These are phyloP conservation scores for Saimiri boliviensis DNA, from an alignment of 2,113 vertebrate species.

Conservation along the genomic window DNA sequence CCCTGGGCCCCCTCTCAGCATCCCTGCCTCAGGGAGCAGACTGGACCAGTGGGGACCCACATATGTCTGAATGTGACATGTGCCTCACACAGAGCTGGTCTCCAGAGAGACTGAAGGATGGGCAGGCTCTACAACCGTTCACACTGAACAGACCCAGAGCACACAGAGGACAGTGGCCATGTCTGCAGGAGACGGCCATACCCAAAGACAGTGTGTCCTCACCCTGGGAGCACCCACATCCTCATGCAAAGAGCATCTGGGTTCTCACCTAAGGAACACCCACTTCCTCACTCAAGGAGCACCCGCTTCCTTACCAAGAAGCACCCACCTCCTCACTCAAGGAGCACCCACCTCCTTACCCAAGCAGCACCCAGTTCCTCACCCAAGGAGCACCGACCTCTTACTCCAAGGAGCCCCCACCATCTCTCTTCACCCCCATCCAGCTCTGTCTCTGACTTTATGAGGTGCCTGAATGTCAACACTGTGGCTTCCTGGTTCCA, in stretches of 20 bases:
- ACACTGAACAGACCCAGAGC: not conserved
- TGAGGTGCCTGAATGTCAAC: not conserved
- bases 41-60: not conserved
- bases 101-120: not conserved
- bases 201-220: not conserved
- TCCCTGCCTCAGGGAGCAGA: too few relatives aligned
- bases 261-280: not conserved
- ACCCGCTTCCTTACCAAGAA: too few relatives aligned
- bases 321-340: rapidly evolving
- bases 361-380: too few relatives aligned
- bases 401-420: too few relatives aligned
- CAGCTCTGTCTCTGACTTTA: not conserved
- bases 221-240: not conserved
- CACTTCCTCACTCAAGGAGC: too few relatives aligned
- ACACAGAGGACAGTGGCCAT: not conserved
- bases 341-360: too few relatives aligned
- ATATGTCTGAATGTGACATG: not conserved
- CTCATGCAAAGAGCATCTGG: not conserved
- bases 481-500: not conserved
- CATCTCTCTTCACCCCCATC: not conserved
- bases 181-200: not conserved
- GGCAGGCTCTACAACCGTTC: not conserved
- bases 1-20: too few relatives aligned
- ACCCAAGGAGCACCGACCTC: too few relatives aligned
- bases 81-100: not conserved